Evolutionary conservation across 1,140 invertebrate species (phyloP), one percentile per base, ranked within the genome.

Genomic region (Drosophila leontia): DNA sequence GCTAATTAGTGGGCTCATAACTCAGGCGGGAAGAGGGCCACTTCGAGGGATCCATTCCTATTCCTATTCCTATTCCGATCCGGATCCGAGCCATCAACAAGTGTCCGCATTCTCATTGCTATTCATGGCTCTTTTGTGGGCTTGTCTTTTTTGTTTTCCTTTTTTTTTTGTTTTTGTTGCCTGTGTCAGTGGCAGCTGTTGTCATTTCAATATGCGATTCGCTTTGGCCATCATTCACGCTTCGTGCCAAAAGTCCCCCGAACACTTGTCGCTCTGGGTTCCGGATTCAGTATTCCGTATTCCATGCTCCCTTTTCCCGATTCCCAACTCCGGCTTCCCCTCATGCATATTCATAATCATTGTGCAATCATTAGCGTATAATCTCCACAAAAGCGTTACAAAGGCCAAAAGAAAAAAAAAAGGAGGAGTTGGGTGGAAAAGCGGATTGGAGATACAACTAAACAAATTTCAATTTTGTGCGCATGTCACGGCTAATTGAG

Each of bases 291-390:
- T 48, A 29, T 26, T 48, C 7, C 26, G 47, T 17, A 9, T 9
- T 57, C 35, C 34, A 12, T 34, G 45, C 37, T 51, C 34, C 51
- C 19, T 55, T 26, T 26, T 3, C 34, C 51, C 53, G 35, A 26
- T 39, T 56, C 19, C 57, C 39, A 19, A 23, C 12, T 15, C 29
- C 19, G 26, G 26, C 15, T 11, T 47, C 29, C 70, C 70, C 78
- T 88, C 81, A 90, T 90, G 86, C 85, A 90, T 90, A 90, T 90
- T 91, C 84, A 91, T 92, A 92, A 92, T 92, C 91, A 92, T 92
- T 92, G 91, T 91, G 87, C 83, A 92, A 92, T 92, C 91, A 92
- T 92, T 92, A 91, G 80, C 80, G 80, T 78, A 88, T 88, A 88
- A 88, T 88, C 85, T 90, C 78, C 78, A 69, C 82, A 80, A 85